These are phyloP conservation scores for Drosophila chauvacae DNA, from an alignment of 1,140 invertebrate species.

Conservation along the genomic window DNA sequence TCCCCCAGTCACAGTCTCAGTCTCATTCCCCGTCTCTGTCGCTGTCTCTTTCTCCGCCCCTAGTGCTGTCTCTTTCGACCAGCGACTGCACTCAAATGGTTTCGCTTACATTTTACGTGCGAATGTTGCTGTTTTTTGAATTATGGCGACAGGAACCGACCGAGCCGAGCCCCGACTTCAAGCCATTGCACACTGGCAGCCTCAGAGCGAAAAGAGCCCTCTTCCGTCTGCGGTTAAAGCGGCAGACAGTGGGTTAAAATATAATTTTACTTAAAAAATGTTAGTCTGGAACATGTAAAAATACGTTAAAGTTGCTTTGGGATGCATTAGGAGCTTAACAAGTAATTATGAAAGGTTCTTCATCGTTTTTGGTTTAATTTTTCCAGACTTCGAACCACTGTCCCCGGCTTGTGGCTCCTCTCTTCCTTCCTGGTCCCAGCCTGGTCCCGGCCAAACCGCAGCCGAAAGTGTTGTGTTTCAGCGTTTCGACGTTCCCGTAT, in stretches of 20 bases:
- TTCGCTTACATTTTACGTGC: constrained; percentile 82
- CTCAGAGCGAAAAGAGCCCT: constrained; percentile 37
- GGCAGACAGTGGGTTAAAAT: constrained; percentile 24
- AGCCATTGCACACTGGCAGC: constrained; percentile 34
- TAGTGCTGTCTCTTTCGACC: constrained; percentile 3
- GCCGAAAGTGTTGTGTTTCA: constrained; percentile 80
- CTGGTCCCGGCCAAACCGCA: constrained; percentile 48
- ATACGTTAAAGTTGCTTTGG: neutral
- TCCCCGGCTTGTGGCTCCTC: constrained; percentile 28
- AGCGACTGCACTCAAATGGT: constrained; percentile 73
- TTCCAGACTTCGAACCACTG: constrained; percentile 10
- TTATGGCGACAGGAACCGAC: constrained; percentile 78
- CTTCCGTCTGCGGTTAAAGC: constrained; percentile 60
- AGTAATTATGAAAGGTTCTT: too few species aligned
- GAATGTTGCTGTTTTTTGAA: constrained; percentile 83
- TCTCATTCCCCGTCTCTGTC: neutral
- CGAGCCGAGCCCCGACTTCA: constrained; percentile 32
- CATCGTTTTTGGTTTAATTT: neutral
- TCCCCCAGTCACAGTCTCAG: neutral
- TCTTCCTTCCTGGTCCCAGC: constrained; percentile 39
- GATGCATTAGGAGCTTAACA: too few species aligned
- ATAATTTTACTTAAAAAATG: neutral
- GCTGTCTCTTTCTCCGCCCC: constrained; percentile 9
- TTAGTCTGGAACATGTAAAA: neutral
- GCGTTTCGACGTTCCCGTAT: constrained; percentile 69